Base-by-base conservation (phyloP, 1,140 invertebrate genomes). In the Halyomorpha halys region DNA sequence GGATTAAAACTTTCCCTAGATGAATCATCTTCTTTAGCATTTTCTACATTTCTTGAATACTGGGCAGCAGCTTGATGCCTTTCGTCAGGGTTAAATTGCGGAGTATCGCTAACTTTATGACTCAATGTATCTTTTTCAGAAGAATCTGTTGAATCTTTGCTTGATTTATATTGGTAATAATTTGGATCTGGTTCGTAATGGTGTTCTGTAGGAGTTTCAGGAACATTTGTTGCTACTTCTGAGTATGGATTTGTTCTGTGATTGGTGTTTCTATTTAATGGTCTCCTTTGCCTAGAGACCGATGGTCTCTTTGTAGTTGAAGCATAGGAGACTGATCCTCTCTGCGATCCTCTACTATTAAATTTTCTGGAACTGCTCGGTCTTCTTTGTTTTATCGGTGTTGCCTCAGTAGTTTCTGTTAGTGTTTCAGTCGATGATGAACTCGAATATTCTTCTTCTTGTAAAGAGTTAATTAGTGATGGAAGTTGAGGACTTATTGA, bases 401-500 rank as follows among this genome's bases (percentile, higher is more conserved):
- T 44, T 44, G 23, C 64, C 8, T 54, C 47, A 4, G 59, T 51
- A 15, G 63, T 14, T 68, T 65, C 60, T 25, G 65, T 64, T n/a
- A 62, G 30, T 47, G 63, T 14, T 34, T 62, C 34, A 25, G 39
- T 59, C 30, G 68, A 66, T 15, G 65, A 53, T 44, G 61, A 19
- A 14, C 44, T 47, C n/a, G 47, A 27, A 47, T 63, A 68, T 61
- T 66, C 61, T 13, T 68, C 68, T n/a, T 66, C 68, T 64, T 67
- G 65, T 21, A 68, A 54, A 19, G 65, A 66, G 34, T 68, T 68
- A 9, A 68, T 66, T 23, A 68, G 51, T 53, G 68, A 67, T 15
- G 68, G 68, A n/a, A 59, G 65, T 59, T 60, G 68, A 30, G 65
- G 66, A 30, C 59, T 66, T 44, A 65, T 68, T 23, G 62, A 66